These are phyloP conservation scores for Trichonephila clavata DNA, from an alignment of 1,140 invertebrate species.

Conservation along the genomic window DNA sequence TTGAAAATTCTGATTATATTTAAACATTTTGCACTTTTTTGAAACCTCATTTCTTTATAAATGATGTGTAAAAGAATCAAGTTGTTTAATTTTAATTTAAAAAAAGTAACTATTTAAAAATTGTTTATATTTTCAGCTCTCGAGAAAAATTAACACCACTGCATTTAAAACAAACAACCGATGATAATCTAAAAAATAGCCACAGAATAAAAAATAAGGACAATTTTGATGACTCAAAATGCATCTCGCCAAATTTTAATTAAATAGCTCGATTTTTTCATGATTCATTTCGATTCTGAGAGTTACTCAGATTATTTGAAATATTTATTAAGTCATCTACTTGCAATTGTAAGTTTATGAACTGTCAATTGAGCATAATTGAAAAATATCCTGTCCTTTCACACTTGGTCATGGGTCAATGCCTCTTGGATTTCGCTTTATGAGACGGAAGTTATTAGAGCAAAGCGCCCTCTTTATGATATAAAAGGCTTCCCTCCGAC, in stretches of 20 bases:
- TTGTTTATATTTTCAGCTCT: too few relatives aligned
- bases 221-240: background rate
- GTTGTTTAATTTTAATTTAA: too few relatives aligned
- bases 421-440: background rate
- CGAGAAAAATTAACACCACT: too few relatives aligned
- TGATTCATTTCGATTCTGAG: too few relatives aligned
- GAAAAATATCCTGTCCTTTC: background rate
- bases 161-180: background rate
- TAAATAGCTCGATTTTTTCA: background rate
- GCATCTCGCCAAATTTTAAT: background rate
- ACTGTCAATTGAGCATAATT: background rate
- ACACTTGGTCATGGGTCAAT: background rate
- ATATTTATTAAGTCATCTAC: background rate
- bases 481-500: background rate
- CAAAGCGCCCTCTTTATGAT: background rate
- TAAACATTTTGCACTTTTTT: too few relatives aligned
- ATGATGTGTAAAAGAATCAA: too few relatives aligned
- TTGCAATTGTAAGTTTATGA: background rate
- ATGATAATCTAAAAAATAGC: background rate
- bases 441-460: background rate
- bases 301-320: background rate
- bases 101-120: too few relatives aligned
- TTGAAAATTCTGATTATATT: too few relatives aligned
- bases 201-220: background rate
- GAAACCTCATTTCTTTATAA: too few relatives aligned